Evolutionary conservation across 2,797 vertebrate genomes (phyloP), one percentile per base, ranked within the genome.

Genomic region (Megaceryle alcyon): DNA sequence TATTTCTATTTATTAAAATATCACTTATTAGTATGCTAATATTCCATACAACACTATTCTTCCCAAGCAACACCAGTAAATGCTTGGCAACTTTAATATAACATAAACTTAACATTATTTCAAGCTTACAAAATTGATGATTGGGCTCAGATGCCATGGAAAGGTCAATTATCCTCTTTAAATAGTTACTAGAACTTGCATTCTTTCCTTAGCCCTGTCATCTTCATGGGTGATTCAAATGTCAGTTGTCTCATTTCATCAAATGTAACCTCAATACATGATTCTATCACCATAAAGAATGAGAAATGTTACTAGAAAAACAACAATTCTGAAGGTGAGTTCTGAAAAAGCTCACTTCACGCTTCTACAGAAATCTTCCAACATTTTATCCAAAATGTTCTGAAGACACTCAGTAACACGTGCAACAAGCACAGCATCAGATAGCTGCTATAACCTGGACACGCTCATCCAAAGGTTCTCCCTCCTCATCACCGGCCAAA

Each of bases 91-190:
- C 35, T 89, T 60, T 69, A 83, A 22, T 15, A 56, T 4, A 88
- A 85, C 17, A 33, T 20, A 71, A 80, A 37, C 41, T 49, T 81
- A 75, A 82, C 22, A 31, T 77, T 60, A 93, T 87, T 92, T 96
- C 83, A 85, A 87, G 80, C 61, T 89, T 54, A 92, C 49, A 68
- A 88, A 95, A 81, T 10, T 70, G 64, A 77, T 80, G 61, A 82
- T n/a, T 78, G 49, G 75, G 57, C 59, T 93, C 61, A 90, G 92
- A 92, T 78, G 65, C 75, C 81, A 87, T 1, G 16, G 57, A 93
- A 96, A 96, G 93, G 78, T 94, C 92, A 92, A 85, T 80, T 86
- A 84, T 8, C 28, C 61, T 82, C 88, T 93, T 88, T 76, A 77
- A 92, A 61, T 71, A 88, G 77, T 88, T 89, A 94, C 54, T 33